phyloP scores from a whole-genome alignment of 2,113 vertebrate genomes.

The Cebidichthys violaceus region DNA sequence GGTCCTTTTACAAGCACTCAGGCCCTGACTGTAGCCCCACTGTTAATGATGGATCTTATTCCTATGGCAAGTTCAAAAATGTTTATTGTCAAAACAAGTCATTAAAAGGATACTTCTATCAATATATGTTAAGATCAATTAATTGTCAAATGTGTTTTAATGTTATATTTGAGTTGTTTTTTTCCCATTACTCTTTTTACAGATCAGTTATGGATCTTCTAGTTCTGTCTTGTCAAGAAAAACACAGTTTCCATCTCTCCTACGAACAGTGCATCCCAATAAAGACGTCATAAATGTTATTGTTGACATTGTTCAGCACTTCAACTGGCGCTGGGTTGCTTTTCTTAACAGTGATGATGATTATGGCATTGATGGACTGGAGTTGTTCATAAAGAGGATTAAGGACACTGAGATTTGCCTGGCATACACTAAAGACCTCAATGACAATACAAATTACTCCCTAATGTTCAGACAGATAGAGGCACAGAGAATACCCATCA shows the following conservation, averaged over 20 bases:
- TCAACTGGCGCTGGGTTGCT: conserved; percentile 87
- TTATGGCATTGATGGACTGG: conserved; percentile 74
- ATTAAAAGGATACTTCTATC: not conserved
- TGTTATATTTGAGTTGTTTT: not conserved
- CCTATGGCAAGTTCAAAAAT: conserved; percentile 81
- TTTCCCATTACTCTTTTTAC: conserved; percentile 25
- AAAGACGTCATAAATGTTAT: conserved; percentile 79
- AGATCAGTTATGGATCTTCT: conserved; percentile 87
- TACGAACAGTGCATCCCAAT: conserved; percentile 85
- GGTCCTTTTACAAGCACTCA: conserved; percentile 79
- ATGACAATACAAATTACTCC: not conserved
- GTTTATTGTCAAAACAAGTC: not conserved
- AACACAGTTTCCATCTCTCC: conserved; percentile 81
- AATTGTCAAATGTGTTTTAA: not conserved
- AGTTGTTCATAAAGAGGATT: conserved; percentile 73
- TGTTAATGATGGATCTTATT: conserved; percentile 84
- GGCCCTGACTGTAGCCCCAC: conserved; percentile 68
- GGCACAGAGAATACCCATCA: conserved; percentile 56
- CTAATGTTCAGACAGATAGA: conserved; percentile 62
- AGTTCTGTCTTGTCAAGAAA: conserved; percentile 53
- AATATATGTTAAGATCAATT: not conserved
- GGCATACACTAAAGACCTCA: conserved; percentile 75
- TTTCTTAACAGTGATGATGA: conserved; percentile 77
- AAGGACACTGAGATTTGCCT: conserved; percentile 71
- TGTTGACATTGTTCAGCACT: conserved; percentile 77